phyloP scores from a whole-genome alignment of 1,140 invertebrate species.

The Megathymus violae region DNA sequence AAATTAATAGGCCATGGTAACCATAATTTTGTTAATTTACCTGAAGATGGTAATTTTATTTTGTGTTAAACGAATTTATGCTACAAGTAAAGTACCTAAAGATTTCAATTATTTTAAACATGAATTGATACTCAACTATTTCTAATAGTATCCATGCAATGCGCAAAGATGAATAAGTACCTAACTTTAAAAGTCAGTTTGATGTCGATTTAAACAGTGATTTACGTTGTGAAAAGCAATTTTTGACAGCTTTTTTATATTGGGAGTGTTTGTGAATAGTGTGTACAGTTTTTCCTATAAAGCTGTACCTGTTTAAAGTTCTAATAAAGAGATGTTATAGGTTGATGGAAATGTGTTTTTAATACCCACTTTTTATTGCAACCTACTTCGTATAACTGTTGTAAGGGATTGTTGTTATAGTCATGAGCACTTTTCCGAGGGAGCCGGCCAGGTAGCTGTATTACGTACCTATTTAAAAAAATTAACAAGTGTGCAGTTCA shows the following conservation, averaged over 20 bases:
- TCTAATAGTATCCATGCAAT: not conserved
- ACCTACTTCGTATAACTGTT: too few relatives aligned
- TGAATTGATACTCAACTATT: not conserved
- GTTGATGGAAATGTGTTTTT: constrained; percentile 2
- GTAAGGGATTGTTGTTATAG: too few relatives aligned
- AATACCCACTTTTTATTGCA: too few relatives aligned
- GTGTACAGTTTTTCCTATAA: constrained; percentile 1
- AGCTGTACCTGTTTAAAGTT: constrained; percentile 22
- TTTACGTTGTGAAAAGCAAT: not conserved
- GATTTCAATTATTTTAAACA: not conserved
- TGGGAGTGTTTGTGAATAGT: constrained; percentile 15
- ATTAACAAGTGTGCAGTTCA: too few relatives aligned
- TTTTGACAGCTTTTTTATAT: constrained; percentile 15
- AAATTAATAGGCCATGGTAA: too few relatives aligned
- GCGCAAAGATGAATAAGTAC: not conserved
- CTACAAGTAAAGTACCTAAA: too few relatives aligned
- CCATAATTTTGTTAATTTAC: too few relatives aligned
- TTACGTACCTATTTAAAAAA: too few relatives aligned
- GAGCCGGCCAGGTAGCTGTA: too few relatives aligned
- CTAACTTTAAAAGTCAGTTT: not conserved
- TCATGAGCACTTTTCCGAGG: too few relatives aligned
- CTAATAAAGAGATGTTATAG: constrained; percentile 15
- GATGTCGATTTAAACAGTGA: not conserved
- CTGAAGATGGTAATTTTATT: too few relatives aligned
- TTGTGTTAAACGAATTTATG: too few relatives aligned